Conservation (phyloP, 2,888 invertebrate species). For the Atrina japonica region DNA sequence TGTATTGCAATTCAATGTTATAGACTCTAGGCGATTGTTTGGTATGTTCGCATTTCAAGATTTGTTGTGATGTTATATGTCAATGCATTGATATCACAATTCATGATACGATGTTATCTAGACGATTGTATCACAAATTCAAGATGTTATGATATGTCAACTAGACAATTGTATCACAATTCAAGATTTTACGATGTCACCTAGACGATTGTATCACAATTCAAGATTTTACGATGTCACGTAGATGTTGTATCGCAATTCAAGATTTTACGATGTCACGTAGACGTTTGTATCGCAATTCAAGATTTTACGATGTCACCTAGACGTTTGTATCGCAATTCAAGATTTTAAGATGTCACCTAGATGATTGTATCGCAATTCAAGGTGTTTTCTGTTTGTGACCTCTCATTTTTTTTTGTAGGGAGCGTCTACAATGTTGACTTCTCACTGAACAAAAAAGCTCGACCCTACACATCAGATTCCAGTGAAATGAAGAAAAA, state of each 20-base stretch:
- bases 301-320: background rate
- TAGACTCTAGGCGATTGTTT: too few relatives aligned
- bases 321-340: background rate
- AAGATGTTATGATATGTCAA: background rate
- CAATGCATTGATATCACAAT: background rate
- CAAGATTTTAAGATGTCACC: background rate
- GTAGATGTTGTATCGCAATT: too few relatives aligned
- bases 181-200: background rate
- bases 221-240: background rate
- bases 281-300: background rate
- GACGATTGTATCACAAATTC: too few relatives aligned
- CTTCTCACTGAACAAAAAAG: constrained; percentile 67
- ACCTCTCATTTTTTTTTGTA: constrained; percentile 36
- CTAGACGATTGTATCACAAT: too few relatives aligned
- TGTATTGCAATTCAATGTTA: too few relatives aligned
- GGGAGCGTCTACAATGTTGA: constrained; percentile 77
- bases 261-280: too few relatives aligned
- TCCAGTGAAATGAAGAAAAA: constrained; percentile 78
- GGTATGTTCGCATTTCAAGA: background rate
- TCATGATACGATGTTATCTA: background rate
- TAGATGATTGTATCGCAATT: background rate
- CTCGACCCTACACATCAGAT: constrained; percentile 77
- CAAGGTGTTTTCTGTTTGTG: background rate
- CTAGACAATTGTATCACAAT: background rate
- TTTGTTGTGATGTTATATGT: background rate